Evolutionary conservation across 2,888 invertebrate species (phyloP), one percentile per base, ranked within the genome.

Genomic region (Drosophila maculinotata): DNA sequence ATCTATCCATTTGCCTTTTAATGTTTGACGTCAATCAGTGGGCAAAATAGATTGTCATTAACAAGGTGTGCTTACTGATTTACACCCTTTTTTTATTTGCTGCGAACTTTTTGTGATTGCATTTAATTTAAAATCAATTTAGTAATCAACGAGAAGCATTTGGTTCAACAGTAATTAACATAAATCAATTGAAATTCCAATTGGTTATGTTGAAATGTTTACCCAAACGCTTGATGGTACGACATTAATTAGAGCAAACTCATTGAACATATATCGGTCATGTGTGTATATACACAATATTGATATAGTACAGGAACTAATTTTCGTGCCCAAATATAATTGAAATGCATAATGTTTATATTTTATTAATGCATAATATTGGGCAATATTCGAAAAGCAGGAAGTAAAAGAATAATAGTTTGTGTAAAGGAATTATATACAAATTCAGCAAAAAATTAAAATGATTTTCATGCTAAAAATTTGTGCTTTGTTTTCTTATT

Each of bases 151-250:
- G 74, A 64, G 45, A 64, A 67, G 67, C 69, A 69, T 74, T 85
- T 80, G 76, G 78, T 72, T 83, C 44, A 79, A 76, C 79, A 79
- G 83, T 86, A 86, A 83, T 86, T 83, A 83, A 86, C 79, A 74
- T 83, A 80, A 86, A 86, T 86, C 74, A 86, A 83, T 84, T 79
- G 62, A 57, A 78, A 65, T 57, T 51, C 65, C 60, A 59, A 53
- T 74, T 62, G 70, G 60, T 49, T 59, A 42, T 56, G 58, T 54
- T 49, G 53, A 71, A 74, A 60, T 81, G 75, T 81, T 81, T 84
- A 69, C 53, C 44, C 65, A 65, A 52, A 48, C 44, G 38, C 58
- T 63, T 57, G 57, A 66, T 60, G 39, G 49, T 9, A 1, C 9
- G 35, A 23, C 53, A 53, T 53, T 58, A 68, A 63, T 66, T 54